These are phyloP conservation scores for Pterostichus niger DNA, from an alignment of 2,888 invertebrate genomes.

Conservation along the genomic window DNA sequence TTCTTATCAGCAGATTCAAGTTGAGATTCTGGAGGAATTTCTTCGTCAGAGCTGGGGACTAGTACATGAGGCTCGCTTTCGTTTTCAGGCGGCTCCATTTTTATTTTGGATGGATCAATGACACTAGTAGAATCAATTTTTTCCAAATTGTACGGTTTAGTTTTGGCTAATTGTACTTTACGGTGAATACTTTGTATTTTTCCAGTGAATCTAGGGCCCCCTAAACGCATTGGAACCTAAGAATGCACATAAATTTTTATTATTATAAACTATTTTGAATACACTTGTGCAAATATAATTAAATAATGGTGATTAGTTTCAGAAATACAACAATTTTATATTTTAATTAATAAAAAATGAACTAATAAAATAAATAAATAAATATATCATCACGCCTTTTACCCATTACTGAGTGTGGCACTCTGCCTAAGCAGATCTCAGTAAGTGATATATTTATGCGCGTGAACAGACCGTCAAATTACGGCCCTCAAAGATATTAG, in stretches of 20 bases:
- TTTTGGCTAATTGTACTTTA: slow-evolving; percentile 66
- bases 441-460: too few relatives aligned
- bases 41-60: slow-evolving; percentile 70
- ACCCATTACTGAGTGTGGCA: too few relatives aligned
- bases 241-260: neutral
- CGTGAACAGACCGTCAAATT: too few relatives aligned
- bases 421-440: too few relatives aligned
- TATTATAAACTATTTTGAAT: neutral
- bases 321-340: neutral
- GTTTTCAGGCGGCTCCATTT: slow-evolving; percentile 49
- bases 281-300: too few relatives aligned
- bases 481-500: too few relatives aligned
- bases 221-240: slow-evolving; percentile 41
- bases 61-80: slow-evolving; percentile 68
- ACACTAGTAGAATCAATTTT: slow-evolving; percentile 54
- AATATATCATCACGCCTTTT: too few relatives aligned
- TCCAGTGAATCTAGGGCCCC: slow-evolving; percentile 57
- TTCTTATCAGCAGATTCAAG: slow-evolving; percentile 42
- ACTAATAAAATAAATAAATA: too few relatives aligned
- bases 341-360: neutral
- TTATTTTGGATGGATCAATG: slow-evolving; percentile 64
- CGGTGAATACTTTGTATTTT: slow-evolving; percentile 64
- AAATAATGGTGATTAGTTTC: too few relatives aligned
- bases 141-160: slow-evolving; percentile 66
- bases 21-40: slow-evolving; percentile 67